A percentile compares a stretch with the other conserved stretches of the same genome.
These are phyloP conservation scores for Habropoda laboriosa DNA, from an alignment of 1,140 invertebrate genomes.

Conservation along the genomic window DNA sequence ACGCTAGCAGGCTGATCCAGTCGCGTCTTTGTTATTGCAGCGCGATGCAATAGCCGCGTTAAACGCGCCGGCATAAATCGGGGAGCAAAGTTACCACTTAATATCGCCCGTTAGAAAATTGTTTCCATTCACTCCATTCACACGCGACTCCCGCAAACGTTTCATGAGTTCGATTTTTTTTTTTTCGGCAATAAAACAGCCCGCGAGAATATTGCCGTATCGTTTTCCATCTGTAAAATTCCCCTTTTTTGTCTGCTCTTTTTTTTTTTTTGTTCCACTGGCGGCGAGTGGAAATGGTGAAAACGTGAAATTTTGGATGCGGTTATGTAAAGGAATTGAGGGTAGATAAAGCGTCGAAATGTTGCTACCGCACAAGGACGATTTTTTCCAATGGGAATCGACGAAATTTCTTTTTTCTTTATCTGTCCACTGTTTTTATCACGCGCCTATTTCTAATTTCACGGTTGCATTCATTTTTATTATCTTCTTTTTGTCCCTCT, in stretches of 20 bases:
- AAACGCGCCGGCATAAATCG: slow-evolving; percentile 50
- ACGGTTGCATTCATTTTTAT: too few species aligned
- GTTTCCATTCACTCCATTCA: neutral
- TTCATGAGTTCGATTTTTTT: neutral
- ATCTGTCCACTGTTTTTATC: neutral
- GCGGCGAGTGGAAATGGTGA: too few species aligned
- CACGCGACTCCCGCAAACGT: neutral
- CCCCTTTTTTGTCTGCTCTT: neutral
- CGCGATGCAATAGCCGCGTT: slow-evolving; percentile 28
- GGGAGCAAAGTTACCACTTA: slow-evolving; percentile 29
- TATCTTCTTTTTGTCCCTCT: too few species aligned
- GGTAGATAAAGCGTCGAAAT: neutral
- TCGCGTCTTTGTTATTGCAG: slow-evolving; percentile 45
- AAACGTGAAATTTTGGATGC: neutral
- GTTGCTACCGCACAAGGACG: neutral
- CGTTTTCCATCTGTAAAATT: neutral
- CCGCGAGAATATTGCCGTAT: neutral
- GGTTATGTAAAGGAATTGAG: neutral
- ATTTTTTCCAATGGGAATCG: neutral
- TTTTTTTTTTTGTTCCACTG: neutral
- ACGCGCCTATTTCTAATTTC: neutral
- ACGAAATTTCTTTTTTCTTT: neutral
- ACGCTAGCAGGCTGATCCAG: neutral
- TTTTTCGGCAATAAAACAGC: neutral
- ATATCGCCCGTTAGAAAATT: slow-evolving; percentile 11